Conservation (phyloP, 2,113 vertebrate species). For the Haliaeetus leucogaster region DNA sequence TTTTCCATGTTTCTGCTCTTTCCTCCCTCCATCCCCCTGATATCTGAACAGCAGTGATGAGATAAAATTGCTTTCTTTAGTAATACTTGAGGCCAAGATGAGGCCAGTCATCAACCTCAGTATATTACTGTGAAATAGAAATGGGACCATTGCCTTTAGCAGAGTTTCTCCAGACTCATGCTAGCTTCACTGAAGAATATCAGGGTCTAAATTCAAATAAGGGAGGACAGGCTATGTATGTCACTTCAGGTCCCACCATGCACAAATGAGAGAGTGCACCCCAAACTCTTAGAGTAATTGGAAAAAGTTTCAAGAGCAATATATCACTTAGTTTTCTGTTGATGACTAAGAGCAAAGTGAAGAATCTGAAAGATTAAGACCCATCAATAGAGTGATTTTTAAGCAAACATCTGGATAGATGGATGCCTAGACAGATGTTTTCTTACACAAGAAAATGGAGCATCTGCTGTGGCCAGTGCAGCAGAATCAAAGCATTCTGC, state of each 20-base stretch:
- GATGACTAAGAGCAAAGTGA: background rate
- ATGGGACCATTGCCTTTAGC: background rate
- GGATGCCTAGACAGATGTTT: too few relatives aligned
- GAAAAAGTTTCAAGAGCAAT: background rate
- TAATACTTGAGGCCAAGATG: background rate
- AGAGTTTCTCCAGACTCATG: background rate
- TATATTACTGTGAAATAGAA: background rate
- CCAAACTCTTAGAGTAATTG: too few relatives aligned
- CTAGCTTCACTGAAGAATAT: background rate
- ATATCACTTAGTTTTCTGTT: background rate
- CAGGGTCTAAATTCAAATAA: background rate
- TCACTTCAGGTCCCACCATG: background rate
- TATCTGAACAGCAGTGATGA: too few relatives aligned
- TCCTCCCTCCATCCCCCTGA: background rate
- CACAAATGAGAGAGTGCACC: too few relatives aligned
- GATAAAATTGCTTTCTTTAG: background rate
- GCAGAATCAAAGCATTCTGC: background rate
- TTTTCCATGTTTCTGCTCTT: background rate
- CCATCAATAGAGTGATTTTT: too few relatives aligned
- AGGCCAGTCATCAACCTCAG: background rate
- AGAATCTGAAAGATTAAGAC: background rate
- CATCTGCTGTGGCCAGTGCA: background rate
- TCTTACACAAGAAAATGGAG: background rate
- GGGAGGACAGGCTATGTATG: background rate
- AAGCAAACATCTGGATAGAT: background rate